Conservation (phyloP, 2,888 invertebrate genomes). For the Cerastis rubricosa region DNA sequence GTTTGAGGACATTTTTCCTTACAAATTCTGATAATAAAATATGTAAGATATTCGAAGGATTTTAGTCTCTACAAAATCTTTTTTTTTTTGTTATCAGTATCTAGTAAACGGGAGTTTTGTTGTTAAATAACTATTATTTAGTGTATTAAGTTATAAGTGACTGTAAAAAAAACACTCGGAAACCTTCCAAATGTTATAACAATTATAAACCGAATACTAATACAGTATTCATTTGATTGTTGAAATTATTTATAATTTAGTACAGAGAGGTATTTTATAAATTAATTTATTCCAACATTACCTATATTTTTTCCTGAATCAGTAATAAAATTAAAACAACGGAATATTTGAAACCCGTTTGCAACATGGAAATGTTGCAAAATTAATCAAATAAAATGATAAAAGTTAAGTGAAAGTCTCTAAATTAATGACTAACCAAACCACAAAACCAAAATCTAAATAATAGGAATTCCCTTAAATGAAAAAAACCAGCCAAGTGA, state of each 20-base stretch:
- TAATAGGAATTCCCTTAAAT: not conserved
- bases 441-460: not conserved
- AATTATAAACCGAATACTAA: not conserved
- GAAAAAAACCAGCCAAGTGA: no score
- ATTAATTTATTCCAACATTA: no score
- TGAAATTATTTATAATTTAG: not conserved
- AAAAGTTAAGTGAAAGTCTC: not conserved
- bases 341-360: not conserved
- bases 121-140: not conserved
- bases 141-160: no score
- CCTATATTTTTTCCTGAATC: not conserved
- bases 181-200: not conserved
- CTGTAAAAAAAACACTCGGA: not conserved
- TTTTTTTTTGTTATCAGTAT: not conserved
- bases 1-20: not conserved
- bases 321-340: not conserved
- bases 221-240: not conserved
- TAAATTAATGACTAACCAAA: conserved; percentile 3
- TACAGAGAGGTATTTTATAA: not conserved
- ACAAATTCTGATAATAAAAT: not conserved
- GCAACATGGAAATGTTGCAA: no score
- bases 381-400: not conserved
- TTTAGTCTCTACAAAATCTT: not conserved
- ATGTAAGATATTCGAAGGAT: not conserved
- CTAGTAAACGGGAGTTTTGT: not conserved